These are phyloP conservation scores for Tapirus terrestris DNA, from an alignment of 2,113 vertebrate species.

Conservation along the genomic window DNA sequence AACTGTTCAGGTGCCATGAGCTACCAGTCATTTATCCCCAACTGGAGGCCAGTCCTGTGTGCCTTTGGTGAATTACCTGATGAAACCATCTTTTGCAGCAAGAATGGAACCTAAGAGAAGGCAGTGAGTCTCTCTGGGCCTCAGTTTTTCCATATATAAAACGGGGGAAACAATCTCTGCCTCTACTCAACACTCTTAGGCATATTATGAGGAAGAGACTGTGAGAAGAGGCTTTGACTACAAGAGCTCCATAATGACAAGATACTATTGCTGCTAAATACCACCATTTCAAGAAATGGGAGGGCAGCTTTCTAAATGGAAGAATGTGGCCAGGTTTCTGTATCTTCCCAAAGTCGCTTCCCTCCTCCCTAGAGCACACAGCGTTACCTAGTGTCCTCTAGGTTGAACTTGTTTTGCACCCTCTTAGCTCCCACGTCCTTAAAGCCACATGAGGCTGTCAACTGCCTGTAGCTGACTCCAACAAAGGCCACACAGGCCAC, in stretches of 20 bases:
- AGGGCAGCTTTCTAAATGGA: background rate
- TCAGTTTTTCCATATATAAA: constrained; percentile 39
- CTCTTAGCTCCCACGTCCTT: constrained; percentile 46
- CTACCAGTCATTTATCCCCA: background rate
- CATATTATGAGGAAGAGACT: constrained; percentile 17
- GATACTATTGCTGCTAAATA: background rate
- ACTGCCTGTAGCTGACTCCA: constrained; percentile 63
- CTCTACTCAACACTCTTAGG: background rate
- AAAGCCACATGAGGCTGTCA: constrained; percentile 70
- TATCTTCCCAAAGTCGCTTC: constrained; percentile 25
- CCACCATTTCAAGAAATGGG: constrained; percentile 7
- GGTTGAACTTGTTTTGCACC: constrained; percentile 45
- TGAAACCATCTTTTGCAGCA: background rate
- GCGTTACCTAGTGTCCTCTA: constrained; percentile 31
- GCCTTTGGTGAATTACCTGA: background rate
- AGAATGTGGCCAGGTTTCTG: constrained; percentile 33
- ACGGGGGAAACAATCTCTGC: background rate
- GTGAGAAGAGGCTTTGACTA: constrained; percentile 28
- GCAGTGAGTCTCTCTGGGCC: background rate
- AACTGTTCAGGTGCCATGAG: background rate
- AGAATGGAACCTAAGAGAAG: constrained; percentile 8
- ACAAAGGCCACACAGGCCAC: constrained; percentile 62
- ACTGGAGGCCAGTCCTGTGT: background rate
- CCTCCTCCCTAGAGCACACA: background rate
- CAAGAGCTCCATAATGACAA: constrained; percentile 17